These are phyloP conservation scores for Drosophila takahashii DNA, from an alignment of 1,140 invertebrate species.

Conservation along the genomic window DNA sequence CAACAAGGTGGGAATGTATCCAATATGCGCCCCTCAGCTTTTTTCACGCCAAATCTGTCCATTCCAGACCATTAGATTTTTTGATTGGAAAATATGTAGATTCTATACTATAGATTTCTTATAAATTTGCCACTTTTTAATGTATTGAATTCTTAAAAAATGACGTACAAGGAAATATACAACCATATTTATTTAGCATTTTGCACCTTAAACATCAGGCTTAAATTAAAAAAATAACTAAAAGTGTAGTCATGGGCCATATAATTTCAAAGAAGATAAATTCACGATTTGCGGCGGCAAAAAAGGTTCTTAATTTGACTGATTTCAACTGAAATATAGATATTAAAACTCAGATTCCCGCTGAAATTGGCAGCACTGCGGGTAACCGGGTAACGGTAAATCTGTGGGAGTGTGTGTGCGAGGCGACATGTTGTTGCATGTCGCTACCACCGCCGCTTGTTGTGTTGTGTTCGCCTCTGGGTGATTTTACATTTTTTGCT, in stretches of 20 bases:
- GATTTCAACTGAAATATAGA: too few relatives aligned
- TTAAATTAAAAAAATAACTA: not conserved
- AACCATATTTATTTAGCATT: too few relatives aligned
- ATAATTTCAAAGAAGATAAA: too few relatives aligned
- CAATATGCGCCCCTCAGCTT: constrained; percentile 15
- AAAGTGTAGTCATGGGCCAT: not conserved
- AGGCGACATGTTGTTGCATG: constrained; percentile 74
- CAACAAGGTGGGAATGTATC: constrained; percentile 17
- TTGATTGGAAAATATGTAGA: constrained; percentile 8
- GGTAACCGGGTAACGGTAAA: constrained; percentile 38
- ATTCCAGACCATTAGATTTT: constrained; percentile 24
- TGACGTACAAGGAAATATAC: too few relatives aligned
- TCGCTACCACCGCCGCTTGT: constrained; percentile 51
- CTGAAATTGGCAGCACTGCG: constrained; percentile 24
- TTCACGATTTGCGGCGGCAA: not conserved
- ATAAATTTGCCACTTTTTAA: not conserved
- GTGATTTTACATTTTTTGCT: constrained; percentile 61
- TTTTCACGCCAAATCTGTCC: constrained; percentile 27
- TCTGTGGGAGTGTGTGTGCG: constrained; percentile 22
- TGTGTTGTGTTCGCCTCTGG: constrained; percentile 51
- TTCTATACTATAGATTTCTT: not conserved
- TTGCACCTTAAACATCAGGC: too few relatives aligned
- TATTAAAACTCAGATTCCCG: not conserved
- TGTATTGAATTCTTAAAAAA: too few relatives aligned
- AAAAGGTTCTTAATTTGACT: too few relatives aligned